Percentiles rank a stretch among this genome's conserved stretches.
Conservation (phyloP, 2,888 invertebrate genomes). For the Penaeus monodon region DNA sequence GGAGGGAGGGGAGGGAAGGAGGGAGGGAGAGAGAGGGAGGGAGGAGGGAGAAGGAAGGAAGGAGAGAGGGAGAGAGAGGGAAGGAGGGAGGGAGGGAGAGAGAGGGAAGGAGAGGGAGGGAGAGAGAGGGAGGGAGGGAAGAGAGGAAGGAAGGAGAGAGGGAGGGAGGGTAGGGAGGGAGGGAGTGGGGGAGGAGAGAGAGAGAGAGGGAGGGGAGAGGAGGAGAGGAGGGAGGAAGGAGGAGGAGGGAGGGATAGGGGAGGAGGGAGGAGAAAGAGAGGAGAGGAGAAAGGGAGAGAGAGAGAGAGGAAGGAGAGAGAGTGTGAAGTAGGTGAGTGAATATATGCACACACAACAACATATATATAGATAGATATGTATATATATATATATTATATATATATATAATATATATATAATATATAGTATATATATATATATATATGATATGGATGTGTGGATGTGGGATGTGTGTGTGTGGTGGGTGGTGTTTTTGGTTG, state of each 20-base stretch:
- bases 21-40: background rate
- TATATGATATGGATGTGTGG: too few relatives aligned
- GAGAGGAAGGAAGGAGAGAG: too few relatives aligned
- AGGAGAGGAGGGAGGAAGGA: background rate
- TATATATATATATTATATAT: background rate
- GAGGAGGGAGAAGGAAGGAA: background rate
- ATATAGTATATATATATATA: too few relatives aligned
- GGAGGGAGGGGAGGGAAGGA: background rate
- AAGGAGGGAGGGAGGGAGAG: background rate
- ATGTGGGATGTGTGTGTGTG: too few relatives aligned
- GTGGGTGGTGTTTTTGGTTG: too few relatives aligned
- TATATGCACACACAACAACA: too few relatives aligned
- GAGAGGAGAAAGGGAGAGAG: background rate
- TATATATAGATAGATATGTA: too few relatives aligned
- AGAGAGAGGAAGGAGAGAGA: background rate
- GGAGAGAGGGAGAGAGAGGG: background rate
- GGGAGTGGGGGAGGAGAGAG: background rate
- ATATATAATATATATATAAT: conserved; percentile 16
- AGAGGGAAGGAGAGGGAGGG: background rate
- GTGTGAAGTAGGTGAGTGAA: too few relatives aligned
- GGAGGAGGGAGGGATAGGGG: background rate
- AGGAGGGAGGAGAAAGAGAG: background rate
- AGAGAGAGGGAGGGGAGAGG: background rate
- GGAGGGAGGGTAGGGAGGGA: background rate
- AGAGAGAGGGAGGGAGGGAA: background rate